Percentiles rank a stretch among this genome's conserved stretches.
phyloP scores from a whole-genome alignment of 2,888 invertebrate genomes.

The Megastigmus dorsalis region DNA sequence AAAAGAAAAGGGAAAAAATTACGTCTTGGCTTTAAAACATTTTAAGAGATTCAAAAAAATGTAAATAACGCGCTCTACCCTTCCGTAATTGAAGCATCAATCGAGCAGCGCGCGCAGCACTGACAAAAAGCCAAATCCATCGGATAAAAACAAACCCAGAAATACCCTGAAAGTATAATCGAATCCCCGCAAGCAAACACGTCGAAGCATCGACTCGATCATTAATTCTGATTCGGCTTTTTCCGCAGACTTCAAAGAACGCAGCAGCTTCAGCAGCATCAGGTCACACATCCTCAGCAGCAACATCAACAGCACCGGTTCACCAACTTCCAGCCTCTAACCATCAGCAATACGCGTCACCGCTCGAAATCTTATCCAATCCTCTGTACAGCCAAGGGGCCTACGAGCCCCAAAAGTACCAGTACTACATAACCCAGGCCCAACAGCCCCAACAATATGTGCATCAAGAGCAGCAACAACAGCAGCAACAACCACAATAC shows the following conservation, averaged over 20 bases:
- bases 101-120: too few relatives aligned
- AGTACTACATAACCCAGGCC: slow-evolving; percentile 34
- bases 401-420: slow-evolving; percentile 52
- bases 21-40: too few relatives aligned
- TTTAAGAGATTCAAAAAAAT: too few relatives aligned
- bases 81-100: too few relatives aligned
- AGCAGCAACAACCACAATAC: slow-evolving; percentile 63
- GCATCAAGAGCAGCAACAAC: slow-evolving; percentile 63
- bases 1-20: too few relatives aligned
- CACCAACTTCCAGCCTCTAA: background rate
- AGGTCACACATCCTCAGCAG: slow-evolving; percentile 5
- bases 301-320: too few relatives aligned
- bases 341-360: slow-evolving; percentile 22
- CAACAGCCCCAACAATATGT: slow-evolving; percentile 13
- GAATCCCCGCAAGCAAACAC: too few relatives aligned
- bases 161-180: too few relatives aligned
- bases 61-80: too few relatives aligned
- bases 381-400: slow-evolving; percentile 42
- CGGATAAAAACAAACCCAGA: too few relatives aligned
- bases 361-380: background rate
- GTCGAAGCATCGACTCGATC: background rate
- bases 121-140: too few relatives aligned
- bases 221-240: background rate
- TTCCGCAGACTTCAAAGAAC: slow-evolving; percentile 17
- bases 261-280: too few relatives aligned